Evolutionary conservation across 2,888 invertebrate species (phyloP).

Genomic region (Clanis bilineata): DNA sequence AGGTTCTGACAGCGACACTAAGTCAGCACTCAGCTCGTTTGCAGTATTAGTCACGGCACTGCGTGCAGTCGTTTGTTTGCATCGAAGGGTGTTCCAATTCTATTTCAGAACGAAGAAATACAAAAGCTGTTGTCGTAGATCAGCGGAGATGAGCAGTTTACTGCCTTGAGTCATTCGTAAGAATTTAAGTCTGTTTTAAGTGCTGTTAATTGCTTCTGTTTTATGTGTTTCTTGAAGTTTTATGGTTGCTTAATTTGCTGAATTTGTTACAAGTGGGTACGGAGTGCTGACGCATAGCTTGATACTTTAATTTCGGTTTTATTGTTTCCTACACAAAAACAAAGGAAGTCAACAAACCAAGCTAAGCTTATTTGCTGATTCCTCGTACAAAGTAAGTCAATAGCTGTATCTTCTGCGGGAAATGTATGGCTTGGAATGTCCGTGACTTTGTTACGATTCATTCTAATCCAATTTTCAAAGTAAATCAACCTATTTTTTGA

Average conservation of each 20-base stretch:
- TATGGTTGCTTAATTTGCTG: neutral
- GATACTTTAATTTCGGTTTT: too few relatives aligned
- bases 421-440: too few relatives aligned
- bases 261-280: neutral
- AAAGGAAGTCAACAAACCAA: too few relatives aligned
- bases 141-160: conserved; percentile 4
- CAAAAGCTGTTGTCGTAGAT: conserved; percentile 3
- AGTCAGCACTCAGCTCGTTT: conserved; percentile 11
- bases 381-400: too few relatives aligned
- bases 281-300: too few relatives aligned
- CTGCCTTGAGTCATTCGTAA: neutral
- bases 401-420: too few relatives aligned
- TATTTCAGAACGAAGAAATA: conserved; percentile 8
- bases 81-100: conserved; percentile 12
- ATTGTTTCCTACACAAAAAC: too few relatives aligned
- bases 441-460: too few relatives aligned
- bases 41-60: conserved; percentile 10
- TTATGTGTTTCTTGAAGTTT: neutral
- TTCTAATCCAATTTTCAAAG: too few relatives aligned
- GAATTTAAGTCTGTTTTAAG: neutral
- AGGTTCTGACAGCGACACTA: conserved; percentile 7
- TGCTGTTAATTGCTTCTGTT: neutral
- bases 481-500: too few relatives aligned
- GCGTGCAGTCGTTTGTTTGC: neutral
- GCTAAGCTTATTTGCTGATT: too few relatives aligned